Base-by-base conservation (phyloP, 2,113 vertebrate species). In the Atherinomorus stipes region DNA sequence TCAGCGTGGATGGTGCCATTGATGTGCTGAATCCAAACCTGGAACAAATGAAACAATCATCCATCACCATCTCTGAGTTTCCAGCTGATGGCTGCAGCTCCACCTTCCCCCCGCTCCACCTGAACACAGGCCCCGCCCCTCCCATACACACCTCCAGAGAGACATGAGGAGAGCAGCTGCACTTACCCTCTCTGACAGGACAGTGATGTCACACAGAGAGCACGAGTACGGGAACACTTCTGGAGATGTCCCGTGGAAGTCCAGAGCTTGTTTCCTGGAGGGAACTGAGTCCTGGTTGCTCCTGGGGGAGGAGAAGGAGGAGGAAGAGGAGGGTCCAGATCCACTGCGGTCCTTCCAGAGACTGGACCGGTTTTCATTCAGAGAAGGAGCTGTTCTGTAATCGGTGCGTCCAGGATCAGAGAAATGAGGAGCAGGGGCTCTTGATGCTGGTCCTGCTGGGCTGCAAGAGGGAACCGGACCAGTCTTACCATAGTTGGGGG, bases 111-210 rank as follows among this genome's bases (percentile, higher is more conserved):
- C 47, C 42, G 42, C 59, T 31, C 42, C 50, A 45, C 25, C 25
- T 31, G 44, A 34, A 51, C 6, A 49, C n/a, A 49, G 22, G 16
- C 67, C 71, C 28, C 38, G 0, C 49, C 66, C 23, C 65, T 50
- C 26, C 31, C 31, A 34, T 31, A 3, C n/a, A 3, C 31, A 9
- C 63, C 54, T 34, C 45, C 54, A 34, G 26, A 47, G n/a, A 28
- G 23, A 40, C 34, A 4, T 22, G 1, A 59, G 2, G 19, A 53
- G 49, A 26, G 52, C 50, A 16, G 70, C 25, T 51, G 45, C 72
- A 91, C 91, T 91, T 86, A 93, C 93, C 93, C 76, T 88, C 57
- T 82, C 83, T 4, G 91, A 91, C 67, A 88, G 77, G 21, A 91
- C 90, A 45, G 89, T 86, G 61, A 92, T 85, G 15, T 89, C 81